Conservation (phyloP, 2,888 invertebrate genomes). For the Merodon equestris region DNA sequence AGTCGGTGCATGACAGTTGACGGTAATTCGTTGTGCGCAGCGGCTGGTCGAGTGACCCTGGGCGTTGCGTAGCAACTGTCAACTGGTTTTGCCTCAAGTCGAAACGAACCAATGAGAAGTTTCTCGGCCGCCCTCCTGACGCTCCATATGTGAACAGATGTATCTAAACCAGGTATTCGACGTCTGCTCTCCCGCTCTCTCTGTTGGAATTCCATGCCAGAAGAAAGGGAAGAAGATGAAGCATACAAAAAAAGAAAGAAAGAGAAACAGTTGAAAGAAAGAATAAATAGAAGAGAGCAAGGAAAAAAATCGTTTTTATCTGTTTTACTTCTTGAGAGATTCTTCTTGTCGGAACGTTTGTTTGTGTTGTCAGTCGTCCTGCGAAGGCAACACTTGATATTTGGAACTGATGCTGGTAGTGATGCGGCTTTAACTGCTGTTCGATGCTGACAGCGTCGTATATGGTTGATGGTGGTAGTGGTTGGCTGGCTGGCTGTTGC, state of each 20-base stretch:
- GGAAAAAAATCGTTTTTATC: slow-evolving; percentile 51
- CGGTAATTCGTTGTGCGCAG: slow-evolving; percentile 48
- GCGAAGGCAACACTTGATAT: slow-evolving; percentile 59
- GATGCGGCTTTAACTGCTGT: too few relatives aligned
- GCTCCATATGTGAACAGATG: slow-evolving; percentile 36
- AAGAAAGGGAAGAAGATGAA: too few relatives aligned
- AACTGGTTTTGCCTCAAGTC: slow-evolving; percentile 72
- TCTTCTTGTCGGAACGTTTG: slow-evolving; percentile 22
- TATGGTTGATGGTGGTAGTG: slow-evolving; percentile 28
- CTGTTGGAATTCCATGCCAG: too few relatives aligned
- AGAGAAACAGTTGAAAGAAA: slow-evolving; percentile 3
- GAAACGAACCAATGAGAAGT: slow-evolving; percentile 42
- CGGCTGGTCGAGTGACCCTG: slow-evolving; percentile 63
- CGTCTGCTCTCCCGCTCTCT: too few relatives aligned
- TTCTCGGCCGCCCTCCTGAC: slow-evolving; percentile 48
- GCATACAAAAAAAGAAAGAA: too few relatives aligned
- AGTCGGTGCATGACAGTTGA: slow-evolving; percentile 62
- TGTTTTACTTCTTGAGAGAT: slow-evolving; percentile 56
- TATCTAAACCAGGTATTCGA: not conserved
- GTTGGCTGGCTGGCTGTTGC: slow-evolving; percentile 56
- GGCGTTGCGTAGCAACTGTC: slow-evolving; percentile 78
- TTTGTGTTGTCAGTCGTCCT: slow-evolving; percentile 31
- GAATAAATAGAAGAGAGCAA: not conserved
- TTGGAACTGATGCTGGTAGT: too few relatives aligned
- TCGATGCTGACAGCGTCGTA: slow-evolving; percentile 34